phyloP scores from a whole-genome alignment of 2,888 invertebrate genomes.

The Eucera pruinosa region DNA sequence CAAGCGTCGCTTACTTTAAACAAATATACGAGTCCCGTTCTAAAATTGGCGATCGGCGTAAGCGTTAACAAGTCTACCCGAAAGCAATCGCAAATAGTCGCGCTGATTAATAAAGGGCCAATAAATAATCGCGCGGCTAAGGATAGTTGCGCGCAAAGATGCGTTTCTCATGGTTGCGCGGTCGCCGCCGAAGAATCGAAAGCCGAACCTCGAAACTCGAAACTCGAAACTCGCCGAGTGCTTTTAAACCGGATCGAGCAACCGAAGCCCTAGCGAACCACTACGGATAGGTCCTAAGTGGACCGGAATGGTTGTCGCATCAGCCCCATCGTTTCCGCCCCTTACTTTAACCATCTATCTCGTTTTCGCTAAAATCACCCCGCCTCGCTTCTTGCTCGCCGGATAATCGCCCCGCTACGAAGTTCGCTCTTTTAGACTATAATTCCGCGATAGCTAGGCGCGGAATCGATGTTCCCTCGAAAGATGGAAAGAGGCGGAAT shows the following conservation, averaged over 20 bases:
- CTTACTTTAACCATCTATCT: conserved; percentile 25
- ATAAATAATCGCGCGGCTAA: conserved; percentile 28
- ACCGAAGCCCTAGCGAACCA: conserved; percentile 1
- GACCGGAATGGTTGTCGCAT: conserved; percentile 74
- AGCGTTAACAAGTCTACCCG: too few relatives aligned
- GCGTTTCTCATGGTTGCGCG: too few relatives aligned
- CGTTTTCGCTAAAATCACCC: conserved; percentile 5
- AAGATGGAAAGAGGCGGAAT: neutral
- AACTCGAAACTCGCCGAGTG: conserved; percentile 78
- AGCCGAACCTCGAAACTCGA: too few relatives aligned
- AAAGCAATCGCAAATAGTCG: too few relatives aligned
- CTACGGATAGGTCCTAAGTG: conserved; percentile 72
- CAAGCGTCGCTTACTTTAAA: too few relatives aligned
- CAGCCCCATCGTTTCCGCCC: conserved; percentile 5
- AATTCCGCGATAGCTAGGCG: neutral
- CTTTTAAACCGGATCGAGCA: conserved; percentile 68
- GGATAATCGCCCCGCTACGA: conserved; percentile 28
- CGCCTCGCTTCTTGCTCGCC: neutral
- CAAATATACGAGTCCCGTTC: too few relatives aligned
- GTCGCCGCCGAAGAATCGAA: conserved; percentile 79
- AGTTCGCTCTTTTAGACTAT: neutral
- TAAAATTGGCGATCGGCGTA: too few relatives aligned
- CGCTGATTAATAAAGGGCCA: conserved; percentile 58
- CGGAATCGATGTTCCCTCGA: too few relatives aligned
- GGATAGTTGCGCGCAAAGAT: neutral